These are phyloP conservation scores for Dunckerocampus dactyliophorus DNA, from an alignment of 2,113 vertebrate species.

Conservation along the genomic window DNA sequence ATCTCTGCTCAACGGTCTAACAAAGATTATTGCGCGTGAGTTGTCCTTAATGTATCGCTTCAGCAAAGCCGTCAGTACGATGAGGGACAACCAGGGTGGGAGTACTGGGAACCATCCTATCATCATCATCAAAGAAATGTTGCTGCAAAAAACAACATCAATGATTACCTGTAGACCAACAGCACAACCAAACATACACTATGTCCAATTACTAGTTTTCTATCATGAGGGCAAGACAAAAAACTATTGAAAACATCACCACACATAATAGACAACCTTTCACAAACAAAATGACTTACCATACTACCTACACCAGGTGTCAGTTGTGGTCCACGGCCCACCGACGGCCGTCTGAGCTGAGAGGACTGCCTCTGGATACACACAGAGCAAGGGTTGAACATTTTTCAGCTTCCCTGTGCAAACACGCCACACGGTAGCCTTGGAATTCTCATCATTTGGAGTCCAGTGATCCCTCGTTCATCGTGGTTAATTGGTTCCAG, in stretches of 20 bases:
- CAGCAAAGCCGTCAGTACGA: slow-evolving; percentile 95
- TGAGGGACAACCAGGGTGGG: slow-evolving; percentile 95
- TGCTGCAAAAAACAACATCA: slow-evolving; percentile 73
- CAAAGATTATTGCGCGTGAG: background rate
- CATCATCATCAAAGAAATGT: slow-evolving; percentile 97
- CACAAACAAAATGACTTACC: slow-evolving; percentile 68
- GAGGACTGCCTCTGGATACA: slow-evolving; percentile 66
- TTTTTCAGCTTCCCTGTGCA: too few species aligned
- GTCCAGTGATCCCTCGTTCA: too few species aligned
- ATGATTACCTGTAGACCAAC: background rate
- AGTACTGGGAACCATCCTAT: slow-evolving; percentile 97
- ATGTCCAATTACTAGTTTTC: background rate
- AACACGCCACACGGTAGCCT: too few species aligned
- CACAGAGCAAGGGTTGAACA: background rate
- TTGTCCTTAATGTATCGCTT: slow-evolving; percentile 91
- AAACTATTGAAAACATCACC: background rate
- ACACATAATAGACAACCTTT: background rate
- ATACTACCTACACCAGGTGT: slow-evolving; percentile 91
- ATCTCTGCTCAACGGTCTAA: too few species aligned
- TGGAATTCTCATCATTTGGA: too few species aligned
- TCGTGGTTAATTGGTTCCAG: too few species aligned
- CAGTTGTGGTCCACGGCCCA: slow-evolving; percentile 90
- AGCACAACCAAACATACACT: background rate
- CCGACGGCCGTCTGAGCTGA: slow-evolving; percentile 81
- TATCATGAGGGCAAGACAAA: too few species aligned